These are phyloP conservation scores for Penaeus monodon DNA, from an alignment of 2,888 invertebrate genomes.

Conservation along the genomic window DNA sequence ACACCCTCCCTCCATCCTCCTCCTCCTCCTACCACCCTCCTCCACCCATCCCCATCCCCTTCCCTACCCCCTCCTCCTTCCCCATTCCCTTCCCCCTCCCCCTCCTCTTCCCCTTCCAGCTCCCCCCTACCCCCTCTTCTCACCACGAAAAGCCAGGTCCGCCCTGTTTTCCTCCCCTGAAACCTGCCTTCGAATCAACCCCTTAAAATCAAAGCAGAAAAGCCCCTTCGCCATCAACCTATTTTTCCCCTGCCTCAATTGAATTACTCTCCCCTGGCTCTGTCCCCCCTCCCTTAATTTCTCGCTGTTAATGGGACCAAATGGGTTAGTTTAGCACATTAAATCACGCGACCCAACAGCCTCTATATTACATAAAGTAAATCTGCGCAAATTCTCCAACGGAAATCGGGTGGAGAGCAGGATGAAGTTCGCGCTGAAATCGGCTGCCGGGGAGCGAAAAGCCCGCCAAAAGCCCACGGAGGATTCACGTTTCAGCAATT, in stretches of 20 bases:
- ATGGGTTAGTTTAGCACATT: constrained; percentile 53
- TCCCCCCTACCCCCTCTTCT: background rate
- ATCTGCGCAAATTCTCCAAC: background rate
- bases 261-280: constrained; percentile 31
- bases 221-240: constrained; percentile 41
- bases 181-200: background rate
- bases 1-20: background rate
- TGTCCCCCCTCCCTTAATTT: constrained; percentile 46
- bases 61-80: background rate
- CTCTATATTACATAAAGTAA: background rate
- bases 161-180: constrained; percentile 7
- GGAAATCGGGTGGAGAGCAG: background rate
- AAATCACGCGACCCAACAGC: constrained; percentile 47
- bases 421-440: background rate
- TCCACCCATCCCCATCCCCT: background rate
- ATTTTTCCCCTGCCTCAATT: constrained; percentile 23
- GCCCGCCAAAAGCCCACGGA: no score
- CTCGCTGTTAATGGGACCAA: constrained; percentile 50
- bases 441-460: no score
- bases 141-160: no score
- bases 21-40: background rate
- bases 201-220: constrained; percentile 35
- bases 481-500: background rate
- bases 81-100: background rate
- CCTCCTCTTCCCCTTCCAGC: background rate